Base-by-base conservation (phyloP, 2,797 vertebrate species). In the Psittacula echo region DNA sequence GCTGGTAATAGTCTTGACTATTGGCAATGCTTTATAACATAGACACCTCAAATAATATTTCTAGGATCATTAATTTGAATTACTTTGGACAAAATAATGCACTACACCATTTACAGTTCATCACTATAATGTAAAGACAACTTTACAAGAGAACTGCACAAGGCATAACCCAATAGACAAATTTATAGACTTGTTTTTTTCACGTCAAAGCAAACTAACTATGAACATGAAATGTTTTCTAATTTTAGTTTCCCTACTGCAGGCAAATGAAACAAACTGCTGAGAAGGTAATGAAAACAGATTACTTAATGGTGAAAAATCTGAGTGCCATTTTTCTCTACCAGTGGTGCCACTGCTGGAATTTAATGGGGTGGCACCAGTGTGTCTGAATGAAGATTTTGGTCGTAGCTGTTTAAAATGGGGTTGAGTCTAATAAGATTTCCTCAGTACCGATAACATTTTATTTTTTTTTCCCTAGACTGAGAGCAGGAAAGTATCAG, bases 51-150 rank as follows among this genome's bases (percentile, higher is more conserved):
- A 90, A 84, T 92, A 95, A 89, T 94, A 71, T 96, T 97, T 96
- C 89, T 96, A 95, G 86, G 95, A 71, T 91, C 90, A 97, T 97
- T 97, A 96, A 91, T 95, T 94, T 96, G 94, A 98, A 96, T 97
- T 96, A 96, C 60, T 95, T 91, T 92, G 85, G 67, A 94, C 94
- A 97, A 96, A 94, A 93, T 96, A 94, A 97, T 85, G 53, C 88
- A 95, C 83, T 78, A 50, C 4, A 9, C 70, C 86, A 96, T 96
- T 97, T 97, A 95, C 58, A 95, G 89, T 96, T 97, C 93, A 96
- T 97, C 95, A 95, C 81, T 85, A 70, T 94, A 95, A 96, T 96
- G 81, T 85, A 93, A 77, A 89, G 92, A 93, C 81, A 77, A 88
- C 66, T 86, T 78, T 78, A 92, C 60, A 85, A 92, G 87, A 80